Percentiles rank a stretch among this genome's conserved stretches.
Evolutionary conservation across 2,888 invertebrate genomes (phyloP).

Genomic region (Phania funesta): DNA sequence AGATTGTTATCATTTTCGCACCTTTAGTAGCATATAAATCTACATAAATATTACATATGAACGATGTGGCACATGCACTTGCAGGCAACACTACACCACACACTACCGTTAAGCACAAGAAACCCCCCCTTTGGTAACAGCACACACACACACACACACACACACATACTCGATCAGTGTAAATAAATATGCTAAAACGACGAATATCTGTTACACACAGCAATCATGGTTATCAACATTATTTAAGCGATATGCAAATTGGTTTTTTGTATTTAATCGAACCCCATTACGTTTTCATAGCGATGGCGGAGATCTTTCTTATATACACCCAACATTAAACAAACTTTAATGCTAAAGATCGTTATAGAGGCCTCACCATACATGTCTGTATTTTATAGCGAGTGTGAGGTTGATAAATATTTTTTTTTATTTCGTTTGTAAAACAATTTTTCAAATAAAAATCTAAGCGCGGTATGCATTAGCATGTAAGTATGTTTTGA

Average conservation of each 20-base stretch:
- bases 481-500: conserved; percentile 39
- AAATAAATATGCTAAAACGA: conserved; percentile 24
- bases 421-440: conserved; percentile 26
- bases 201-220: conserved; percentile 46
- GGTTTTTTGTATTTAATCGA: conserved; percentile 67
- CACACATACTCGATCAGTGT: not conserved
- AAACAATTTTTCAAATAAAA: conserved; percentile 67
- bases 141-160: not conserved
- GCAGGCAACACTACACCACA: conserved; percentile 18
- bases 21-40: conserved; percentile 69
- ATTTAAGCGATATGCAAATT: conserved; percentile 68
- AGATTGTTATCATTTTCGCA: conserved; percentile 69
- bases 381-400: conserved; percentile 19
- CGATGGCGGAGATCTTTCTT: conserved; percentile 62
- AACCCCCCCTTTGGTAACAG: not conserved
- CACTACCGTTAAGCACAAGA: conserved; percentile 1
- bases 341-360: conserved; percentile 20
- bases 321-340: conserved; percentile 41
- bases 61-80: conserved; percentile 58
- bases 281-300: conserved; percentile 64
- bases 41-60: conserved; percentile 67
- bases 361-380: conserved; percentile 32
- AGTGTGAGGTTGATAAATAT: conserved; percentile 57
- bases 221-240: conserved; percentile 67
- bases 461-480: conserved; percentile 44